phyloP scores from a whole-genome alignment of 2,797 vertebrate genomes.

The Artibeus lituratus region DNA sequence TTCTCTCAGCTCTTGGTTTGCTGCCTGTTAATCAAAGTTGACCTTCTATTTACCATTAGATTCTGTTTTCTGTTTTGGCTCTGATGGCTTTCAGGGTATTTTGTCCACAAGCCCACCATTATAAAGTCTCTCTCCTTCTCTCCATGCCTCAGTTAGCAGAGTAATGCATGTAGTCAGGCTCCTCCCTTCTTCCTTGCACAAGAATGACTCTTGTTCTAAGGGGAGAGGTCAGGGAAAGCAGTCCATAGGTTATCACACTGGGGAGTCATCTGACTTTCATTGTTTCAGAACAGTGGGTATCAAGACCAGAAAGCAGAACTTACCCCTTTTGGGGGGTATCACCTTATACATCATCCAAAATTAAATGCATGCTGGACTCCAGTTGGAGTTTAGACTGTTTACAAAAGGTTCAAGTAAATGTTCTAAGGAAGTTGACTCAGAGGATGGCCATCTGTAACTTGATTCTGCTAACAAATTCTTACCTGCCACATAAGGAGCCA shows the following conservation, averaged over 20 bases:
- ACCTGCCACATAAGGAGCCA: neutral
- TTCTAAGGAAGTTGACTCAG: neutral
- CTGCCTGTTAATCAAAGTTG: conserved; percentile 45
- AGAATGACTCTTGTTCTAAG: neutral
- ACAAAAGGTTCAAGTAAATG: neutral
- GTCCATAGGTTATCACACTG: neutral
- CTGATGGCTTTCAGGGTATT: neutral
- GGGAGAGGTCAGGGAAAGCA: neutral
- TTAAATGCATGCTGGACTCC: neutral
- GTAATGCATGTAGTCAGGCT: neutral
- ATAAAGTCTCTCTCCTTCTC: neutral
- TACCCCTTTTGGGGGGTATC: neutral
- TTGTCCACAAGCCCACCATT: neutral
- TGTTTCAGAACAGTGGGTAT: neutral
- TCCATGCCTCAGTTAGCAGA: neutral
- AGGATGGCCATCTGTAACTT: neutral
- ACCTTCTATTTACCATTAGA: neutral
- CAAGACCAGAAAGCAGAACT: neutral
- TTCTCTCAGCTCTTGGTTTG: conserved; percentile 62
- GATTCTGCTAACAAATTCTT: neutral
- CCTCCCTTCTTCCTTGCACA: neutral
- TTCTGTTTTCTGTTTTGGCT: neutral
- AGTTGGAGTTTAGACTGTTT: neutral
- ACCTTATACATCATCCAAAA: neutral
- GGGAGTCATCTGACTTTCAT: neutral